Base-by-base conservation (phyloP, 2,113 vertebrate species). In the Uropsilus gracilis region DNA sequence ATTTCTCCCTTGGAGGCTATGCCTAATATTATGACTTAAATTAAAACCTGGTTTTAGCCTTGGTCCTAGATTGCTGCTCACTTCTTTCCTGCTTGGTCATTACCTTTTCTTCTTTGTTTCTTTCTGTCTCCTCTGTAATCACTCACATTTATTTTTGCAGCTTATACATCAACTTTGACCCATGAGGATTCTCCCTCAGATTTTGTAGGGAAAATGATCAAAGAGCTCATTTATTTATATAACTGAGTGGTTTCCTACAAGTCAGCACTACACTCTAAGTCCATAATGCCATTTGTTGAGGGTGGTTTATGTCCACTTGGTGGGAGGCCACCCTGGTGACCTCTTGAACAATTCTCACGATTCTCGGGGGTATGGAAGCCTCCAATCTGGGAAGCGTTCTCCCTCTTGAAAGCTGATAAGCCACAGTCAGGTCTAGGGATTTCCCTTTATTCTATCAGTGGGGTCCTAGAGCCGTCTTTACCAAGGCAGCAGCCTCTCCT, bases 311-410 rank as follows among this genome's bases (percentile, higher is more conserved):
- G 28, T 69, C 20, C 55, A 90, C 32, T 85, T 73, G 86, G 77
- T 81, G 75, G 9, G 44, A 77, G 81, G 94, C 86, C 30, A 4
- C 68, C 11, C 0, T 18, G 14, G 57, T 82, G 92, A 87, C 69
- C 90, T 94, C 68, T 91, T 90, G 34, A 81, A 76, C 39, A 53
- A 10, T 95, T 97, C 96, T 90, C 95, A 91, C n/a, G 89, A 72
- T 77, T 89, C 59, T 63, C 89, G 44, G 1, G 63, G n/a, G 91
- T 22, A 11, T 78, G 69, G 39, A 84, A 61, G 53, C 39, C 66
- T 97, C 80, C 90, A 69, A 16, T 63, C 57, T 75, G 96, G 95
- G 71, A 94, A 96, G 75, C 42, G 16, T 18, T 6, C 39, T 10
- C 11, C 44, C 64, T 0, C 8, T 24, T 50, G 92, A 86, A 83